Percentiles rank a stretch among this genome's conserved stretches.
phyloP scores from a whole-genome alignment of 2,113 vertebrate genomes.

The Ammodramus savannarum region DNA sequence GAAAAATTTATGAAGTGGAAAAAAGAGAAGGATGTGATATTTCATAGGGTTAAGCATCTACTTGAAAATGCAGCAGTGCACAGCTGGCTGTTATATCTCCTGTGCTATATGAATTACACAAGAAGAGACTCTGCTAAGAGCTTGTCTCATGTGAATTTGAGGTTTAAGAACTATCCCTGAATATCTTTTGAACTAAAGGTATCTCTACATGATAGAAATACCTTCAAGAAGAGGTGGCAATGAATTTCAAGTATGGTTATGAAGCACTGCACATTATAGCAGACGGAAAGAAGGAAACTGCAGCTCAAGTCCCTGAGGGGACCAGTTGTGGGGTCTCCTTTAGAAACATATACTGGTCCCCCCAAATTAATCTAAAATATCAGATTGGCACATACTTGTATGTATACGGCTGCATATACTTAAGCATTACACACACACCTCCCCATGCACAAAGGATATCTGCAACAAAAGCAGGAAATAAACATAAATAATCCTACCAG shows the following conservation, averaged over 20 bases:
- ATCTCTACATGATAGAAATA: not conserved
- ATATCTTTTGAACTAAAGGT: not conserved
- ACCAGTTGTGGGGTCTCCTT: not conserved
- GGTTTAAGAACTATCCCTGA: not conserved
- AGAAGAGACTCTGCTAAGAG: not conserved
- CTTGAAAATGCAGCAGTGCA: not conserved
- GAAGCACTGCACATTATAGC: not conserved
- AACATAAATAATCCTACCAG: not conserved
- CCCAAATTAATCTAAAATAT: not conserved
- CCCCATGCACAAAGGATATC: not conserved
- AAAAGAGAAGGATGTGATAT: constrained; percentile 17
- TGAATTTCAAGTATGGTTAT: not conserved
- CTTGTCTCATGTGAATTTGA: not conserved
- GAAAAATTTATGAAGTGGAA: not conserved
- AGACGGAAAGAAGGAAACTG: not conserved
- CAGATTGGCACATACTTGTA: not conserved
- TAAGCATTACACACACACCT: not conserved
- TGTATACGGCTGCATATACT: not conserved
- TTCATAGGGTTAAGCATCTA: constrained; percentile 36
- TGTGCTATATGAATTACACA: not conserved
- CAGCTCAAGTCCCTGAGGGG: not conserved
- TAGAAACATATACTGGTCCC: not conserved
- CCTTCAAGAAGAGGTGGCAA: not conserved
- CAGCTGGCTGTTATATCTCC: not conserved
- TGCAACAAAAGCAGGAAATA: not conserved